Percentiles rank a stretch among this genome's conserved stretches.
Evolutionary conservation across 2,113 vertebrate genomes (phyloP).

Genomic region (Ophthalmolycus amberensis): DNA sequence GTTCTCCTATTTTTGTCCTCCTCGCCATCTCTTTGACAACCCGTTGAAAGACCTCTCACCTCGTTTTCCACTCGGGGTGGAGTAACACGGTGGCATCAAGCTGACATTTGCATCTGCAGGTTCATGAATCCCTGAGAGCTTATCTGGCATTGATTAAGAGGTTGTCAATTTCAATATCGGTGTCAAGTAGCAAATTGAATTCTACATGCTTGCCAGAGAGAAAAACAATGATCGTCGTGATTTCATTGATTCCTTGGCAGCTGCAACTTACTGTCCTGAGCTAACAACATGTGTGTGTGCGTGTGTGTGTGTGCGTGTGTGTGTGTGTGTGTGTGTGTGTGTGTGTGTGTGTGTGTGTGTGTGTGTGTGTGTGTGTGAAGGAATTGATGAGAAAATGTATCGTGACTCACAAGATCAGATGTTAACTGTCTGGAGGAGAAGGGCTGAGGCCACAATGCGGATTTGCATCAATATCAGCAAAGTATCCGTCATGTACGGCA

Average conservation of each 20-base stretch:
- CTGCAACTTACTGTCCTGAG: background rate
- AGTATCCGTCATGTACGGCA: background rate
- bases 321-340: background rate
- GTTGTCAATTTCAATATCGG: conserved; percentile 16
- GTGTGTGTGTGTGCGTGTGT: background rate
- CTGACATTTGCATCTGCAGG: conserved; percentile 42
- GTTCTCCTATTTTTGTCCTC: conserved; percentile 50
- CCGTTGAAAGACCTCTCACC: conserved; percentile 44
- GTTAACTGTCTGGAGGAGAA: background rate
- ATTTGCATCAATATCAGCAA: background rate
- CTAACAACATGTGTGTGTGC: background rate
- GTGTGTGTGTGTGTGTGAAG: background rate
- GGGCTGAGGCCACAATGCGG: background rate
- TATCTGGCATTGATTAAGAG: conserved; percentile 32
- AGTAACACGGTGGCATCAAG: conserved; percentile 45
- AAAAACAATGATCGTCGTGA: background rate
- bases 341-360: background rate
- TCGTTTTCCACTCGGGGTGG: conserved; percentile 31
- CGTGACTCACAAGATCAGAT: background rate
- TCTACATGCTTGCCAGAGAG: background rate
- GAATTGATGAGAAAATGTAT: background rate
- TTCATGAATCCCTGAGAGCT: conserved; percentile 14
- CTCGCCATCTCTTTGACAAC: conserved; percentile 26
- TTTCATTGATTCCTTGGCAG: background rate
- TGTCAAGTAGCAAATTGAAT: background rate